Conservation (phyloP, 92 coral and sea anemone species). For the Blastomussa wellsi region DNA sequence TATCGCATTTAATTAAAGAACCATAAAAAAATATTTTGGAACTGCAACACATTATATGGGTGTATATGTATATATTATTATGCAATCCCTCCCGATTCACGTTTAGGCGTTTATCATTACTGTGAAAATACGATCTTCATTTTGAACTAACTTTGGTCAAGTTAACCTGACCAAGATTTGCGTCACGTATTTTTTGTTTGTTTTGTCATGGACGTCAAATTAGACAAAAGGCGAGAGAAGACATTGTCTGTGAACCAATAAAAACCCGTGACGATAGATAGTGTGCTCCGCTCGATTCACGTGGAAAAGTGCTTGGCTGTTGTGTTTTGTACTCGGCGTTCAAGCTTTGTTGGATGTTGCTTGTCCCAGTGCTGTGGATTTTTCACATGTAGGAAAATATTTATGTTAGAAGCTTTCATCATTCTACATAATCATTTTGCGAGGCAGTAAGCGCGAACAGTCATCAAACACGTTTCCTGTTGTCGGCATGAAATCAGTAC, state of each 20-base stretch:
- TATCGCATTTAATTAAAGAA: background rate
- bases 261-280: background rate
- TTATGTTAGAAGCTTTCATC: background rate
- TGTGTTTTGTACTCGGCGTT: background rate
- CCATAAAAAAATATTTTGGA: no score
- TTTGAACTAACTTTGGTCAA: background rate
- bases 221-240: background rate
- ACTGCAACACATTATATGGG: no score
- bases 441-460: background rate
- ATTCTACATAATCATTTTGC: background rate
- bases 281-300: background rate
- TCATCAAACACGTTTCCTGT: background rate
- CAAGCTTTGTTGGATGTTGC: background rate
- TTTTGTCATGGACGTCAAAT: background rate
- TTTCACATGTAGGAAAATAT: background rate
- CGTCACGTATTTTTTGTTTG: slow-evolving; percentile 1
- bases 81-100: background rate
- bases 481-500: slow-evolving; percentile 20
- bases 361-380: background rate
- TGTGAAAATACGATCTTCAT: background rate
- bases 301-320: background rate
- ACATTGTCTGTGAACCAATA: background rate
- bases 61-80: background rate
- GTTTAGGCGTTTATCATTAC: background rate
- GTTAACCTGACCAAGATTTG: background rate